Conservation (phyloP, 2,113 vertebrate species). For the Burhinus bistriatus region DNA sequence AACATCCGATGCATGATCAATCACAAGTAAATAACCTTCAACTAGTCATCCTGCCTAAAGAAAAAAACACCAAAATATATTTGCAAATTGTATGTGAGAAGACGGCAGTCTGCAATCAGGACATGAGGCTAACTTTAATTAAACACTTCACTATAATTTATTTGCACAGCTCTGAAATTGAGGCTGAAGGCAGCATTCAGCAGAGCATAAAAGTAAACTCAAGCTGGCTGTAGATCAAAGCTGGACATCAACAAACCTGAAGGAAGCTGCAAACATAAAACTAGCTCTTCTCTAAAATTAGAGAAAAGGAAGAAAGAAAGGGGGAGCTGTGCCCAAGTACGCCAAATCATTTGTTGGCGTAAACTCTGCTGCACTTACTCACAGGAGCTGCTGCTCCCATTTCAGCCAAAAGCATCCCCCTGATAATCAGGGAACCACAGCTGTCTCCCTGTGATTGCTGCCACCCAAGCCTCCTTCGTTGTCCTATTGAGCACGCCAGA, state of each 20-base stretch:
- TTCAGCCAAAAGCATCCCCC: neutral
- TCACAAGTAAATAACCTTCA: constrained; percentile 26
- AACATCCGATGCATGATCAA: neutral
- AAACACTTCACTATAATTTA: constrained; percentile 28
- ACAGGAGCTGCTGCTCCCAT: neutral
- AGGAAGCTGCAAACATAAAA: constrained; percentile 6
- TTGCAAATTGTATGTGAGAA: constrained; percentile 23
- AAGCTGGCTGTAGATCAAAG: constrained; percentile 44
- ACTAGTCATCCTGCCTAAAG: neutral
- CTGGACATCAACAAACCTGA: neutral
- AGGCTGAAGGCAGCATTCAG: constrained; percentile 46
- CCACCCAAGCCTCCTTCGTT: neutral
- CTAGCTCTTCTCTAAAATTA: neutral
- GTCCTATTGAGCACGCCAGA: neutral
- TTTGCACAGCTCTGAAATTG: constrained; percentile 49
- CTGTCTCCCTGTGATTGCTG: neutral
- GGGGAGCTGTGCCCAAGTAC: neutral
- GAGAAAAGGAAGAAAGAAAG: neutral
- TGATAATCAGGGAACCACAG: neutral
- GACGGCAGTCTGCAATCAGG: neutral
- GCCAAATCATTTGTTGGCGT: neutral
- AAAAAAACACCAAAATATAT: constrained; percentile 3
- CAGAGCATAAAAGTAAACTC: constrained; percentile 49
- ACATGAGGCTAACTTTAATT: constrained; percentile 39
- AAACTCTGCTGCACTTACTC: neutral